Conservation (phyloP, 1,140 invertebrate genomes). For the Daktulosphaira vitifoliae region DNA sequence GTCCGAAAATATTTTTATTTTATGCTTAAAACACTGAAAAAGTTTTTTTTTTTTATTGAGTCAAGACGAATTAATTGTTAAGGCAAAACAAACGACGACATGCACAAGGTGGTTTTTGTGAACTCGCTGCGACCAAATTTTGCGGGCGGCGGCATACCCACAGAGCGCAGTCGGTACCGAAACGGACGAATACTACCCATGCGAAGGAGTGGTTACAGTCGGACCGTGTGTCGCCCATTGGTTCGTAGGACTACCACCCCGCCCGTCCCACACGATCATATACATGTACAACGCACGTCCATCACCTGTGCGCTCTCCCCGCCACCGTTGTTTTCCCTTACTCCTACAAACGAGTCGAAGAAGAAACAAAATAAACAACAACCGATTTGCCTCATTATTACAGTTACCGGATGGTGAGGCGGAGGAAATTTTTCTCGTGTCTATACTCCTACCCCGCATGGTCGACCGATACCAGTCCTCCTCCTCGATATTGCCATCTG, state of each 20-base stretch:
- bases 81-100: too few relatives aligned
- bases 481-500: too few relatives aligned
- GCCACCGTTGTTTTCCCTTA: neutral
- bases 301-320: conserved; percentile 26
- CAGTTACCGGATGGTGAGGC: neutral
- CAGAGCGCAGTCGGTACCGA: conserved; percentile 7
- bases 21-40: too few relatives aligned
- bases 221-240: conserved; percentile 23
- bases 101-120: too few relatives aligned
- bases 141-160: neutral
- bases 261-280: conserved; percentile 1
- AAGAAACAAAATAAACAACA: neutral
- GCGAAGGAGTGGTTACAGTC: conserved; percentile 17
- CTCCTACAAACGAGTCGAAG: neutral
- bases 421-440: neutral
- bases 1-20: too few relatives aligned
- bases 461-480: too few relatives aligned
- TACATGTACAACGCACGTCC: neutral
- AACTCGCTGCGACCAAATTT: too few relatives aligned
- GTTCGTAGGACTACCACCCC: conserved; percentile 2
- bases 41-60: too few relatives aligned
- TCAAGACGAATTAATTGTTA: too few relatives aligned
- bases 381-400: neutral
- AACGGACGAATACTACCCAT: neutral
- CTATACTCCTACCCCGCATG: too few relatives aligned